Conservation (phyloP, 2,113 vertebrate genomes). For the Sarotherodon lohbergeri region DNA sequence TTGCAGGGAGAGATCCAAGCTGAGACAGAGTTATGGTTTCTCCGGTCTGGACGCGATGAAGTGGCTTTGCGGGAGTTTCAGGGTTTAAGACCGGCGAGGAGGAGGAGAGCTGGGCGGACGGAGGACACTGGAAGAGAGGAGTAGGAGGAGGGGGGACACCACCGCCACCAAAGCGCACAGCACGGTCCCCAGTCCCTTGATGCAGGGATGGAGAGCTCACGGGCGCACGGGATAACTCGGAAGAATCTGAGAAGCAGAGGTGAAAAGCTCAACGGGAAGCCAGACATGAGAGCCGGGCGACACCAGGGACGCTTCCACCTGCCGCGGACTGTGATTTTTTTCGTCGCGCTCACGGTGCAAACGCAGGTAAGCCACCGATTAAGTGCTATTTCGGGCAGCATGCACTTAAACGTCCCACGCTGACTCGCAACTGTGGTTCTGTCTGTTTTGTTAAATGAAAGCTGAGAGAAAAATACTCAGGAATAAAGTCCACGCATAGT, state of each 20-base stretch:
- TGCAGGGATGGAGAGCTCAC: conserved; percentile 48
- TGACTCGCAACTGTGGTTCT: conserved; percentile 20
- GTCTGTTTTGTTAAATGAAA: neutral
- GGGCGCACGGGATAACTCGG: conserved; percentile 16
- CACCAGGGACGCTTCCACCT: conserved; percentile 53
- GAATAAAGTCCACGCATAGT: neutral
- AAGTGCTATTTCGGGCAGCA: conserved; percentile 64
- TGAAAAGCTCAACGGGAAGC: neutral
- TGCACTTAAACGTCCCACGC: conserved; percentile 26
- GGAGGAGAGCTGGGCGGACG: conserved; percentile 26
- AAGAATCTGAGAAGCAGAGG: neutral
- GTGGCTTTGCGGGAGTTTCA: conserved; percentile 39
- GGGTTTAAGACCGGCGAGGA: conserved; percentile 30
- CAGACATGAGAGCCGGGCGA: conserved; percentile 20
- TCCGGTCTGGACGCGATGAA: conserved; percentile 37
- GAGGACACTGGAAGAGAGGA: neutral
- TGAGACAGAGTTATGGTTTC: conserved; percentile 17
- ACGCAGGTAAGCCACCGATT: conserved; percentile 73
- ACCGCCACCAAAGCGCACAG: conserved; percentile 15
- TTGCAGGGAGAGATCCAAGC: neutral
- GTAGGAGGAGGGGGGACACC: neutral
- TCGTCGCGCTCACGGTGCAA: conserved; percentile 66
- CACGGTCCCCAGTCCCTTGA: conserved; percentile 9
- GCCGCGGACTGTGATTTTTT: conserved; percentile 57
- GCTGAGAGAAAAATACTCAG: neutral